Conservation (phyloP, 2,113 vertebrate genomes). For the Aptenodytes patagonicus region DNA sequence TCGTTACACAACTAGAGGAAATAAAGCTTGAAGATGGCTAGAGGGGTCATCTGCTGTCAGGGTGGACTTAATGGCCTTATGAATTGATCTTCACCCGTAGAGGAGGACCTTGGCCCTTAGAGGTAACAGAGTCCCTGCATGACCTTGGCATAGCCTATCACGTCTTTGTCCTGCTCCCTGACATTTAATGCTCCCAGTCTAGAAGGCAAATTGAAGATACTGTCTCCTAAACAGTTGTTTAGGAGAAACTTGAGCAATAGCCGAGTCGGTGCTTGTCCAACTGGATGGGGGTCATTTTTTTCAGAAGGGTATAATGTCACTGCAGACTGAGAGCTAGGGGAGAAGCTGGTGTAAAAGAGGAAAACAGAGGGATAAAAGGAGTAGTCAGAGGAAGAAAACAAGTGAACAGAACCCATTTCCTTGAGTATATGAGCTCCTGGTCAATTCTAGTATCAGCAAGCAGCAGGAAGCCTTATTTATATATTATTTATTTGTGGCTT, state of each 20-base stretch:
- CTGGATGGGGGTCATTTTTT: not conserved
- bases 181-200: not conserved
- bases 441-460: not conserved
- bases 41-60: not conserved
- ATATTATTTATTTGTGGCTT: not conserved
- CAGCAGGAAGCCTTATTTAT: slow-evolving; percentile 1
- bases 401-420: slow-evolving; percentile 3
- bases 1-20: not conserved
- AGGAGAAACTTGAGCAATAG: not conserved
- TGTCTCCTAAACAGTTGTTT: not conserved
- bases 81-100: not conserved
- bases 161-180: not conserved
- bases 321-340: not conserved
- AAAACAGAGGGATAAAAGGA: not conserved
- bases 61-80: not conserved
- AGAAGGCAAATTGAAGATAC: not conserved
- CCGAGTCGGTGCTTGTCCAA: not conserved
- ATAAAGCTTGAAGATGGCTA: not conserved
- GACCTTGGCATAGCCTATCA: not conserved
- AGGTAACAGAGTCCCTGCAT: not conserved
- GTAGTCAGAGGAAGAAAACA: not conserved
- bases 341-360: not conserved
- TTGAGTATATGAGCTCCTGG: not conserved
- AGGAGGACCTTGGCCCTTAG: not conserved
- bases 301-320: not conserved